These are phyloP conservation scores for Acanthiza pusilla DNA, from an alignment of 2,797 vertebrate genomes.

Conservation along the genomic window DNA sequence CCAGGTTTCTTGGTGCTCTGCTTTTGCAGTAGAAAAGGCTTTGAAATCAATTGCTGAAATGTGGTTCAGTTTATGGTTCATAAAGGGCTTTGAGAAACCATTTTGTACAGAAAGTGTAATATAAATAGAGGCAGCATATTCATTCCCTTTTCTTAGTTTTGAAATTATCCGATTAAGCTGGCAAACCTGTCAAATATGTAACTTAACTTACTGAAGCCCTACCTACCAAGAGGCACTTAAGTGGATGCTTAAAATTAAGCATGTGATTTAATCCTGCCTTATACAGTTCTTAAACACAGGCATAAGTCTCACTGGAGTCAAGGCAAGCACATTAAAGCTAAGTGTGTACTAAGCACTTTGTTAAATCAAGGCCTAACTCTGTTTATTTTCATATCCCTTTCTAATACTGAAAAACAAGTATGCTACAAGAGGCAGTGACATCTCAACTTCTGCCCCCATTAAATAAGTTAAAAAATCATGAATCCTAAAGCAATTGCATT, in stretches of 20 bases:
- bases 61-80: constrained; percentile 35
- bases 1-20: neutral
- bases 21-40: neutral
- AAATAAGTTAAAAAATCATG: constrained; percentile 40
- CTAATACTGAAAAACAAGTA: neutral
- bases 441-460: constrained; percentile 10
- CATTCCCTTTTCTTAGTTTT: constrained; percentile 21
- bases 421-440: neutral
- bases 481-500: constrained; percentile 34
- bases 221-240: constrained; percentile 3
- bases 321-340: neutral
- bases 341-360: neutral
- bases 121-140: constrained; percentile 27
- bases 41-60: constrained; percentile 29
- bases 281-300: neutral
- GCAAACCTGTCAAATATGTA: constrained; percentile 3
- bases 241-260: constrained; percentile 35
- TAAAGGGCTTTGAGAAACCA: constrained; percentile 28
- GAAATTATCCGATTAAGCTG: neutral
- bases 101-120: constrained; percentile 8
- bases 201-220: neutral
- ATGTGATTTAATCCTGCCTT: constrained; percentile 26
- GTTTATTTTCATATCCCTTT: neutral
- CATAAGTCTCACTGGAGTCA: constrained; percentile 28
- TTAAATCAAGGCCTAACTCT: constrained; percentile 8